Evolutionary conservation across 2,888 invertebrate genomes (phyloP).

Genomic region (Strigamia transsilvanica): DNA sequence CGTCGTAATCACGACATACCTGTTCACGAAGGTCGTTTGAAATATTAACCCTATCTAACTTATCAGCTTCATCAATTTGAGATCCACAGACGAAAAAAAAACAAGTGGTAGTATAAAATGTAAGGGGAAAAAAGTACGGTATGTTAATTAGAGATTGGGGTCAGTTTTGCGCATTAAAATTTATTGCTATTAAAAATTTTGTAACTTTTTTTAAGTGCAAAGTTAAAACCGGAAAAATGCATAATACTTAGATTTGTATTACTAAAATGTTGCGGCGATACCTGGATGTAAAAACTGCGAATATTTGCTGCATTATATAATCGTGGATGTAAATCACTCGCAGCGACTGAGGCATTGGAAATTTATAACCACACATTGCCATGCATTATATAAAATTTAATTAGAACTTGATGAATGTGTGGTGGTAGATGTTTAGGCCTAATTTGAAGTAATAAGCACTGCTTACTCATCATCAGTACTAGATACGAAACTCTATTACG

Average conservation of each 20-base stretch:
- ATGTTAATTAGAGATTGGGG: constrained; percentile 42
- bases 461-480: too few species aligned
- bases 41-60: constrained; percentile 37
- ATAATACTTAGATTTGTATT: neutral
- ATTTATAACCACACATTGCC: neutral
- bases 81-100: neutral
- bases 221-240: neutral
- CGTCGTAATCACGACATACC: constrained; percentile 45
- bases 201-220: neutral
- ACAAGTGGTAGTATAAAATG: constrained; percentile 7
- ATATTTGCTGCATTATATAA: neutral
- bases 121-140: neutral
- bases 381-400: neutral
- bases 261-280: too few species aligned
- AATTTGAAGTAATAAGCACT: too few species aligned
- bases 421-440: too few species aligned
- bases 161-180: constrained; percentile 23
- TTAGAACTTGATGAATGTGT: too few species aligned
- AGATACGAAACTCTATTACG: too few species aligned
- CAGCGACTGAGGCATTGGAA: neutral
- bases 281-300: too few species aligned
- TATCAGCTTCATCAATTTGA: constrained; percentile 24
- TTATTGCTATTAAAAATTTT: neutral
- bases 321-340: neutral
- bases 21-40: constrained; percentile 37